Evolutionary conservation across 1,140 invertebrate species (phyloP), one percentile per base, ranked within the genome.

Genomic region (Apocrypta bakeri): DNA sequence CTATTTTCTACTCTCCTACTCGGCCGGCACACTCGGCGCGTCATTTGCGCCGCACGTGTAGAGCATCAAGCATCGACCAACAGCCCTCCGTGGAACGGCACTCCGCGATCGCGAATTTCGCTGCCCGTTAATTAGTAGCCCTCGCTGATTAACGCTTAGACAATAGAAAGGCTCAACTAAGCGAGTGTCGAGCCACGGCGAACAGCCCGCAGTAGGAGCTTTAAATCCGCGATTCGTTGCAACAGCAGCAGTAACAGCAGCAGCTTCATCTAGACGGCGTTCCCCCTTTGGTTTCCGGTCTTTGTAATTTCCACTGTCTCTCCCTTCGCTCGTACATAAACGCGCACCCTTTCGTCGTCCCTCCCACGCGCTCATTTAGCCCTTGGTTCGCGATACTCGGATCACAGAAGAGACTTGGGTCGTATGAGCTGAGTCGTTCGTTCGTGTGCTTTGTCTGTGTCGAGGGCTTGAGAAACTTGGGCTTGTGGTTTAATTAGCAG

Each of bases 131-230:
- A 90, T 90, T 90, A 89, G 86, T 86, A 82, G 84, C 86, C 85
- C 80, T 86, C 81, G 87, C 84, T 88, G 89, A 90, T 90, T 90
- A 91, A 87, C 88, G 85, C 84, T 84, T 80, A 88, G 87, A 91
- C 89, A 91, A 90, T 90, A 87, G 89, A 88, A 64, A 88, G 85
- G 86, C 87, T 87, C 84, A 42, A 68, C 82, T 80, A 75, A 83
- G 77, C 82, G 72, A 83, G 77, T 42, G 33, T 21, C 21, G 1
- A 0, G n/a, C 25, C 63, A 1, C 56, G 82, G 82, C 71, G 21
- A 83, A 24, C 77, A 83, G 69, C 29, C 24, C 1, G 12, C 2
- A 1, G 29, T n/a, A 79, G 66, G 82, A 83, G 82, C 78, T 85
- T n/a, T 82, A 63, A 77, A 78, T 33, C 56, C 79, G 14, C 74